phyloP scores from a whole-genome alignment of 2,888 invertebrate genomes.

The Drosophila mimica region DNA sequence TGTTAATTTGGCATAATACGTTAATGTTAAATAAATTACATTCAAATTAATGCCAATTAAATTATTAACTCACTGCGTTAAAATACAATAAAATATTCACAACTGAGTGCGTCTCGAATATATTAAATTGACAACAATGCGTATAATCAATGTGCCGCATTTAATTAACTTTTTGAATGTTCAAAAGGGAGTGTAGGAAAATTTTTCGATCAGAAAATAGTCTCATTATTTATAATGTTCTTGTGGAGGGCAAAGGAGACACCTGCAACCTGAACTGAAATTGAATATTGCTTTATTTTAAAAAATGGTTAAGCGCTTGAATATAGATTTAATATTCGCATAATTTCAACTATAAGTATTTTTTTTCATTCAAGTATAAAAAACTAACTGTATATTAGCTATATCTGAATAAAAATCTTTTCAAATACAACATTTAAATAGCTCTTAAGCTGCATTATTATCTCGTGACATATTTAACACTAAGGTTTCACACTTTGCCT shows the following conservation, averaged over 20 bases:
- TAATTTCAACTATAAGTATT: not conserved
- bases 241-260: not conserved
- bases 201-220: too few species aligned
- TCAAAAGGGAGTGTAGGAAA: too few species aligned
- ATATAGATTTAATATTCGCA: not conserved
- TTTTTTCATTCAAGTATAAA: not conserved
- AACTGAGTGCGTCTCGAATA: slow-evolving; percentile 29
- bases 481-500: slow-evolving; percentile 12
- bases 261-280: not conserved
- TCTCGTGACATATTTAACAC: not conserved
- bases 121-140: slow-evolving; percentile 19
- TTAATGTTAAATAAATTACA: slow-evolving; percentile 35
- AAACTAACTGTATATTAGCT: not conserved
- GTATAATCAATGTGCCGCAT: slow-evolving; percentile 12
- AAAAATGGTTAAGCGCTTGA: too few species aligned
- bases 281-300: not conserved
- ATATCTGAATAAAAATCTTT: not conserved
- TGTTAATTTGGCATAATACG: slow-evolving; percentile 35
- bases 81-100: slow-evolving; percentile 31
- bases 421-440: not conserved
- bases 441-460: not conserved
- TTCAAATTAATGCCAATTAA: slow-evolving; percentile 51
- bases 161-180: slow-evolving; percentile 16
- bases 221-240: too few species aligned
- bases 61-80: slow-evolving; percentile 34